These are phyloP conservation scores for Drosophila falleni DNA, from an alignment of 2,888 invertebrate species.

Conservation along the genomic window DNA sequence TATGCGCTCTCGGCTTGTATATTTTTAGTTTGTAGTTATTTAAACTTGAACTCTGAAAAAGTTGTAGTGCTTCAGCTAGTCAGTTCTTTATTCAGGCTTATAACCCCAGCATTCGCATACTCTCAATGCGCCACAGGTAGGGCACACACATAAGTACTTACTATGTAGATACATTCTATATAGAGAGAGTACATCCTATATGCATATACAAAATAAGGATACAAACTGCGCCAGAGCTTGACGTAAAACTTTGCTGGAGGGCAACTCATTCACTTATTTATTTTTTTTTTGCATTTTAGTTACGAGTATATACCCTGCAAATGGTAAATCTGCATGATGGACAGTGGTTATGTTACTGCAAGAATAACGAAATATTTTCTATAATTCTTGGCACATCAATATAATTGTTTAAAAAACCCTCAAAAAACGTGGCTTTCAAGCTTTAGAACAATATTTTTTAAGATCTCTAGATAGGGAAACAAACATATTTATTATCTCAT, in stretches of 20 bases:
- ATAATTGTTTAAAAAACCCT: no score
- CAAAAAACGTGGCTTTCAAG: no score
- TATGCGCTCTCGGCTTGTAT: slow-evolving; percentile 4
- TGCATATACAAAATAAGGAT: slow-evolving; percentile 4
- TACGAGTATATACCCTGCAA: slow-evolving; percentile 21
- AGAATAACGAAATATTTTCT: not conserved
- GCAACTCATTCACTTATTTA: slow-evolving; percentile 6
- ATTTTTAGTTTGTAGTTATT: slow-evolving; percentile 40
- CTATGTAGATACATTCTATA: slow-evolving; percentile 28
- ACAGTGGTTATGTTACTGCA: not conserved
- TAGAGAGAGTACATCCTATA: slow-evolving; percentile 24
- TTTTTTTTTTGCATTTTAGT: slow-evolving; percentile 14
- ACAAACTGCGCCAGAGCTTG: slow-evolving; percentile 42
- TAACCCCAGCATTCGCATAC: slow-evolving; percentile 15
- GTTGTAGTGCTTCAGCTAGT: slow-evolving; percentile 31
- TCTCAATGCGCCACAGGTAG: slow-evolving; percentile 54
- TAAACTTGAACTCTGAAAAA: slow-evolving; percentile 55
- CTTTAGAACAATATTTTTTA: not conserved
- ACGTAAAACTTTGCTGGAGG: slow-evolving; percentile 53
- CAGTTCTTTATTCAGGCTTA: slow-evolving; percentile 26
- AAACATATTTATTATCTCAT: not conserved
- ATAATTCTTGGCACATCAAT: not conserved
- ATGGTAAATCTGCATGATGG: not conserved
- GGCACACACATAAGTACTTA: slow-evolving; percentile 13
- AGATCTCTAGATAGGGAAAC: no score